Percentiles rank a stretch among this genome's conserved stretches.
These are phyloP conservation scores for Ibycter americanus DNA, from an alignment of 2,797 vertebrate genomes.

Conservation along the genomic window DNA sequence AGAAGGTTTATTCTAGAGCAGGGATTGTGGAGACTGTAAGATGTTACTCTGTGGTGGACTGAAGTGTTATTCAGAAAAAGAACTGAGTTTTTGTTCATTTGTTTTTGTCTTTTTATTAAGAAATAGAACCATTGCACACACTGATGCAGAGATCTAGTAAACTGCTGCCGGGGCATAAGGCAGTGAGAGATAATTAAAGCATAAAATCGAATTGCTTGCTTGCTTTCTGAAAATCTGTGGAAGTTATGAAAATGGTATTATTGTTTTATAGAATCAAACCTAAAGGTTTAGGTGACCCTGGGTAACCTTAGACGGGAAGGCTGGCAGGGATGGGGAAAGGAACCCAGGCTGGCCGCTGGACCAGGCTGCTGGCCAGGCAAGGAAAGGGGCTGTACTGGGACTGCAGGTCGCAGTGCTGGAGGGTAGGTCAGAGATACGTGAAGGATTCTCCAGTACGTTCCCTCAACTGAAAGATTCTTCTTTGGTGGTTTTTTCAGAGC, in stretches of 20 bases:
- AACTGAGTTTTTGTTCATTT: neutral
- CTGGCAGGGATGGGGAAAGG: neutral
- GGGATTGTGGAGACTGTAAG: neutral
- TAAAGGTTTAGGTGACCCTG: neutral
- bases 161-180: neutral
- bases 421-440: neutral
- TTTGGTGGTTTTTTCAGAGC: neutral
- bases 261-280: neutral
- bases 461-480: neutral
- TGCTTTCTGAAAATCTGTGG: neutral
- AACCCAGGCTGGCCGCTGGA: neutral
- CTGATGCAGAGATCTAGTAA: neutral
- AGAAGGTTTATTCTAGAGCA: neutral
- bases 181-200: neutral
- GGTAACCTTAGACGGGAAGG: neutral
- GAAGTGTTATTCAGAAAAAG: neutral
- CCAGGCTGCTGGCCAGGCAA: neutral
- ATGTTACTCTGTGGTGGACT: neutral
- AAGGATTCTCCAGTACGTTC: neutral
- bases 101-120: neutral
- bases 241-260: accelerated
- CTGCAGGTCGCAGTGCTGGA: neutral
- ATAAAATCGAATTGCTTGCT: accelerated
- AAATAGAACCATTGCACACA: neutral
- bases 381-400: neutral